Evolutionary conservation across 2,113 vertebrate genomes (phyloP).

Genomic region (Cavia aperea): DNA sequence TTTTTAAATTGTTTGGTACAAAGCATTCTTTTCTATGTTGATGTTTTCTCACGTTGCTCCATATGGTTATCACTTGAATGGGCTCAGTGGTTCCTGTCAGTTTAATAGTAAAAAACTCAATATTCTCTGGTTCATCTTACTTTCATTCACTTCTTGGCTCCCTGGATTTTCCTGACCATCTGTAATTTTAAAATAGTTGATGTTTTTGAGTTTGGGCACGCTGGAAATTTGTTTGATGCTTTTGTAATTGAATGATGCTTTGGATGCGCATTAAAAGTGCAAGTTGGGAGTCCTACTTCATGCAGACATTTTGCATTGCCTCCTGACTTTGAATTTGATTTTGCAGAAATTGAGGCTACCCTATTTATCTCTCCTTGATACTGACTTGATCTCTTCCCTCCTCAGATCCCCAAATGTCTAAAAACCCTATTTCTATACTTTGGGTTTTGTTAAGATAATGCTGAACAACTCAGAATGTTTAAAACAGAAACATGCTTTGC

Average conservation of each 20-base stretch:
- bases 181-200: neutral
- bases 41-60: constrained; percentile 12
- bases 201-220: neutral
- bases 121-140: neutral
- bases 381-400: neutral
- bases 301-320: neutral
- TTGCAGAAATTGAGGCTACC: neutral
- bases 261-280: neutral
- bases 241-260: neutral
- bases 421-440: neutral
- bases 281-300: neutral
- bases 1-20: neutral
- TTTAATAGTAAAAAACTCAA: neutral
- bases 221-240: neutral
- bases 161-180: neutral
- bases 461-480: neutral
- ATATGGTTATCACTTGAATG: neutral
- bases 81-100: neutral
- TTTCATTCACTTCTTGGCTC: neutral
- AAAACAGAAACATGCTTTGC: neutral
- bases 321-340: neutral
- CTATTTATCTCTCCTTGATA: neutral
- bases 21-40: neutral
- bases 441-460: neutral
- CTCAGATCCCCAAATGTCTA: neutral